A percentile compares a stretch with the other conserved stretches of the same genome.
phyloP scores from a whole-genome alignment of 2,113 vertebrate species.

The Hiodon tergisus region DNA sequence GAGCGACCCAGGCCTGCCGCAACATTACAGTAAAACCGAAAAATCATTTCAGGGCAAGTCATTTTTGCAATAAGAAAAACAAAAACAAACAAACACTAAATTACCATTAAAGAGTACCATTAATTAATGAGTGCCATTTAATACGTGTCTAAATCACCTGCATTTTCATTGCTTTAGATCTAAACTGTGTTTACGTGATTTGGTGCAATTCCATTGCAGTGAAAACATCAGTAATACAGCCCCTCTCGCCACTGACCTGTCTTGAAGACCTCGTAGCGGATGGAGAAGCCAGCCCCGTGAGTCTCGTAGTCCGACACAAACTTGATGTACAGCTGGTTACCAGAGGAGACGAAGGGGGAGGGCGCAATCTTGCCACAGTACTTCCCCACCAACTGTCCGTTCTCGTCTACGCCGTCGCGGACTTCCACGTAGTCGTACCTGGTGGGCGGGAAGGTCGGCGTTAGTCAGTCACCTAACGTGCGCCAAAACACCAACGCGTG shows the following conservation, averaged over 20 bases:
- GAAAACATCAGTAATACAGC: too few relatives aligned
- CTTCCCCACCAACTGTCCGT: constrained; percentile 84
- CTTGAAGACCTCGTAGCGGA: constrained; percentile 96
- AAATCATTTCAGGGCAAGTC: background rate
- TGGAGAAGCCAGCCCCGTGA: constrained; percentile 95
- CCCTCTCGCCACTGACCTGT: constrained; percentile 66
- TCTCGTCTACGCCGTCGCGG: constrained; percentile 84
- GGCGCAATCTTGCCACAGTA: constrained; percentile 97
- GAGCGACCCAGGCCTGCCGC: background rate
- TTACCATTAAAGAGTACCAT: background rate
- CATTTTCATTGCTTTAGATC: too few relatives aligned
- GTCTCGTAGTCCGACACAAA: constrained; percentile 99
- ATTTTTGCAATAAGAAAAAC: background rate
- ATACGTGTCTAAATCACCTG: too few relatives aligned
- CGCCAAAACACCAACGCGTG: background rate
- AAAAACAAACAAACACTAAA: background rate
- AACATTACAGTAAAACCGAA: background rate
- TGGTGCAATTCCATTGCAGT: too few relatives aligned
- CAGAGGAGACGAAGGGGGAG: constrained; percentile 81
- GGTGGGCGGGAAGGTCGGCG: constrained; percentile 4
- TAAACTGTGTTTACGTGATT: too few relatives aligned
- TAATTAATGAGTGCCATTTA: background rate
- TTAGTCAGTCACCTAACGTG: background rate
- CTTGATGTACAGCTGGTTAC: constrained; percentile 90
- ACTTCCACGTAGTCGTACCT: constrained; percentile 99